Percentiles rank a stretch among this genome's conserved stretches.
Conservation (phyloP, 2,797 vertebrate genomes). For the Anas flavirostris region DNA sequence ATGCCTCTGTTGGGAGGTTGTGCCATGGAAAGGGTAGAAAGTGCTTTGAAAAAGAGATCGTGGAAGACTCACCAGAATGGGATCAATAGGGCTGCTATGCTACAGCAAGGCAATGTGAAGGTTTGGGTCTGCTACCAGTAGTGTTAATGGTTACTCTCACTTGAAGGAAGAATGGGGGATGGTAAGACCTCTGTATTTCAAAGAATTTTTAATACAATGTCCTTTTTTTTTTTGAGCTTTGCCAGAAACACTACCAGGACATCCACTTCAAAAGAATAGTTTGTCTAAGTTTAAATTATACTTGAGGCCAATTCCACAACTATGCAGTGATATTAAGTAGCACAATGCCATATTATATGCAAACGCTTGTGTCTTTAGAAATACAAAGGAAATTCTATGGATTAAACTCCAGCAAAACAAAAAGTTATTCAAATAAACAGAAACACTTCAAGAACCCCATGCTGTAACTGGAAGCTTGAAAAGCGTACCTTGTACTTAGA, state of each 20-base stretch:
- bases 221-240: neutral
- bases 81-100: neutral
- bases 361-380: neutral
- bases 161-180: neutral
- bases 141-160: neutral
- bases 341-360: neutral
- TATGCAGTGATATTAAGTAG: neutral
- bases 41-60: neutral
- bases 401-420: slow-evolving; percentile 1
- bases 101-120: neutral
- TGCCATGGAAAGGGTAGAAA: neutral
- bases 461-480: neutral
- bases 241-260: neutral
- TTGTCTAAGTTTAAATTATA: neutral
- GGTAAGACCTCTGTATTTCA: neutral
- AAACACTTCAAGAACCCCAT: neutral
- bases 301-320: neutral
- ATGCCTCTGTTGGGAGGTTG: neutral
- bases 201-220: neutral
- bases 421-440: slow-evolving; percentile 9
- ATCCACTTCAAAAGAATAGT: slow-evolving; percentile 6
- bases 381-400: neutral
- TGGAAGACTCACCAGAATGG: neutral
- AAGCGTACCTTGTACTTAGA: neutral
- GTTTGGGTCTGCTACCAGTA: neutral